These are phyloP conservation scores for Plagodis pulveraria DNA, from an alignment of 2,888 invertebrate species.

Conservation along the genomic window DNA sequence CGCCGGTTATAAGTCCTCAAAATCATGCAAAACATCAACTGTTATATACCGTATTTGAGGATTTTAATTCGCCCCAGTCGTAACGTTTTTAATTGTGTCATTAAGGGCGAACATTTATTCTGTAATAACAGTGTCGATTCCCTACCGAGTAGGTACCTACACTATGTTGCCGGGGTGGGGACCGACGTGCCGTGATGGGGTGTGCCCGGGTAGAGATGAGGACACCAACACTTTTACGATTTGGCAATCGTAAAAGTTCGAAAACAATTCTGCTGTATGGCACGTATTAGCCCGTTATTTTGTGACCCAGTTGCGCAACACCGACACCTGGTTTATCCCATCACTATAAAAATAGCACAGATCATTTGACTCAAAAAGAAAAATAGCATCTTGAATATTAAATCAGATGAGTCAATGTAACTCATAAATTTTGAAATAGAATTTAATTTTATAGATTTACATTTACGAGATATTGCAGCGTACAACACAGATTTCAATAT, in stretches of 20 bases:
- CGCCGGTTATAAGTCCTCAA: not conserved
- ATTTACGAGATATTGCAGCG: no score
- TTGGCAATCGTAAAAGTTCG: conserved; percentile 56
- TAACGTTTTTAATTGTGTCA: conserved; percentile 23
- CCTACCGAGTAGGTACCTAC: conserved; percentile 19
- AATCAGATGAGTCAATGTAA: no score
- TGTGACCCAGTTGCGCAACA: conserved; percentile 27
- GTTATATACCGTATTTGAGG: conserved; percentile 4
- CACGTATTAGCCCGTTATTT: conserved; percentile 31
- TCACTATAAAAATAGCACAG: not conserved
- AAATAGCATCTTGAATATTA: no score
- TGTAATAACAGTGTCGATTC: conserved; percentile 26
- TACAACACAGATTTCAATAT: not conserved
- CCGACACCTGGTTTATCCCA: conserved; percentile 2
- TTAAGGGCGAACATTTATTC: conserved; percentile 21
- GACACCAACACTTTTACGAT: conserved; percentile 55
- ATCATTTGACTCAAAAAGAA: no score
- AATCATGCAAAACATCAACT: conserved; percentile 4
- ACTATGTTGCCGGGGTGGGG: conserved; percentile 31
- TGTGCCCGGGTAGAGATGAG: conserved; percentile 36
- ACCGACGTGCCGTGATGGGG: conserved; percentile 28
- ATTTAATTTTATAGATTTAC: no score
- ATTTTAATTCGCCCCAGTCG: conserved; percentile 20
- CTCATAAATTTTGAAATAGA: no score
- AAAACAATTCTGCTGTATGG: conserved; percentile 54